These are phyloP conservation scores for Takifugu bimaculatus DNA, from an alignment of 2,113 vertebrate genomes.

Conservation along the genomic window DNA sequence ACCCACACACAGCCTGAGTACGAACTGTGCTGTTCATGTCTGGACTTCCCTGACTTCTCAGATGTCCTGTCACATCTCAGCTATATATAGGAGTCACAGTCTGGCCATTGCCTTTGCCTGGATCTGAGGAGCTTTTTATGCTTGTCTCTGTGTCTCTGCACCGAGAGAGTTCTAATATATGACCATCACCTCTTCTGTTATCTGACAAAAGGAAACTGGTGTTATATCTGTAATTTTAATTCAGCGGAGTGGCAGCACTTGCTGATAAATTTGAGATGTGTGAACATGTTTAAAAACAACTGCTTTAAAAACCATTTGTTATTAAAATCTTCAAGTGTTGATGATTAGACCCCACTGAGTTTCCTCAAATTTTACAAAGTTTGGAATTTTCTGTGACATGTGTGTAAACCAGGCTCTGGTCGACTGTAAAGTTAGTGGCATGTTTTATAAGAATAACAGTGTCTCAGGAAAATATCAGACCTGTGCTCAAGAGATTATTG, in stretches of 20 bases:
- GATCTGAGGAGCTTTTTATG: constrained; percentile 27
- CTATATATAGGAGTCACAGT: constrained; percentile 59
- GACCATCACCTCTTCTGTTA: neutral
- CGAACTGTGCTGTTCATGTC: constrained; percentile 45
- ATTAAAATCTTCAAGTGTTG: too few relatives aligned
- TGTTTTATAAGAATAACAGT: too few relatives aligned
- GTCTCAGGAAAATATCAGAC: too few relatives aligned
- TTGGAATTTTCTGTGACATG: neutral
- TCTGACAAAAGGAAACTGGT: neutral
- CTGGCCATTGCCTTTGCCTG: constrained; percentile 28
- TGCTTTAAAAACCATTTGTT: too few relatives aligned
- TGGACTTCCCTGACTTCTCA: constrained; percentile 58
- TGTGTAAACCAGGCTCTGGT: neutral
- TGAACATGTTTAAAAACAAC: too few relatives aligned
- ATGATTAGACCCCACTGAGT: too few relatives aligned
- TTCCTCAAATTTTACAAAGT: too few relatives aligned
- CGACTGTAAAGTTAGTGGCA: too few relatives aligned
- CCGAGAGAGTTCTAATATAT: constrained; percentile 7
- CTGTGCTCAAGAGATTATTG: too few relatives aligned
- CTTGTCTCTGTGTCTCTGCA: constrained; percentile 18
- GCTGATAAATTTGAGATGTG: too few relatives aligned
- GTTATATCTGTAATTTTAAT: too few relatives aligned
- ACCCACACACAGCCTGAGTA: constrained; percentile 12
- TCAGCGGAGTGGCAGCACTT: too few relatives aligned
- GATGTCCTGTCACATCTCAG: constrained; percentile 63